Evolutionary conservation across 1,140 invertebrate species (phyloP).

Genomic region (Triops longicaudatus): DNA sequence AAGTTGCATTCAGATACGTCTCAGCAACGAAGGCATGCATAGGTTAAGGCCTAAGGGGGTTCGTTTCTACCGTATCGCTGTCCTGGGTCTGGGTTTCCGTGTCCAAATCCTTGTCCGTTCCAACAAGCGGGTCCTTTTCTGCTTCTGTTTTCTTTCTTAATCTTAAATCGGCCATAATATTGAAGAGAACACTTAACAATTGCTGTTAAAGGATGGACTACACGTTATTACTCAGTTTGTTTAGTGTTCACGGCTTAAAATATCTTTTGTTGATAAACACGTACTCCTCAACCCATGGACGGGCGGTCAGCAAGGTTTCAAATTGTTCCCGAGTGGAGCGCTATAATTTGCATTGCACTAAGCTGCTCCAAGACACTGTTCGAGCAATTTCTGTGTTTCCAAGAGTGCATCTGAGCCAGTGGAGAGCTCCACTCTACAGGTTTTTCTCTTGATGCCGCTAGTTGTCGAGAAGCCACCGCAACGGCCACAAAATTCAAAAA

Average conservation of each 20-base stretch:
- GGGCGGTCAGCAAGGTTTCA: neutral
- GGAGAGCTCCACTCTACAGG: neutral
- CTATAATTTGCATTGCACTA: too few species aligned
- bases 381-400: too few species aligned
- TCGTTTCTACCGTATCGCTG: slow-evolving; percentile 25
- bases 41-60: neutral
- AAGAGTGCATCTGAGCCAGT: too few species aligned
- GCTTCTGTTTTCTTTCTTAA: neutral
- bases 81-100: slow-evolving; percentile 27
- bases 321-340: neutral
- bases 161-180: slow-evolving; percentile 24
- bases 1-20: neutral
- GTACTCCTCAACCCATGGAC: neutral
- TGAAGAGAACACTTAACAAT: neutral
- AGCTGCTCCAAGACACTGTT: too few species aligned
- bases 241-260: neutral
- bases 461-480: neutral
- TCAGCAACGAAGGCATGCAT: neutral
- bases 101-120: slow-evolving; percentile 20
- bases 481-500: slow-evolving; percentile 7
- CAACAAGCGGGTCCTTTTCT: neutral
- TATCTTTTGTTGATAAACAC: slow-evolving; percentile 4
- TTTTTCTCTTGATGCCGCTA: too few species aligned
- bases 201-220: too few species aligned
- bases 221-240: too few species aligned